Evolutionary conservation across 2,113 vertebrate genomes (phyloP).

Genomic region (Pseudois nayaur): DNA sequence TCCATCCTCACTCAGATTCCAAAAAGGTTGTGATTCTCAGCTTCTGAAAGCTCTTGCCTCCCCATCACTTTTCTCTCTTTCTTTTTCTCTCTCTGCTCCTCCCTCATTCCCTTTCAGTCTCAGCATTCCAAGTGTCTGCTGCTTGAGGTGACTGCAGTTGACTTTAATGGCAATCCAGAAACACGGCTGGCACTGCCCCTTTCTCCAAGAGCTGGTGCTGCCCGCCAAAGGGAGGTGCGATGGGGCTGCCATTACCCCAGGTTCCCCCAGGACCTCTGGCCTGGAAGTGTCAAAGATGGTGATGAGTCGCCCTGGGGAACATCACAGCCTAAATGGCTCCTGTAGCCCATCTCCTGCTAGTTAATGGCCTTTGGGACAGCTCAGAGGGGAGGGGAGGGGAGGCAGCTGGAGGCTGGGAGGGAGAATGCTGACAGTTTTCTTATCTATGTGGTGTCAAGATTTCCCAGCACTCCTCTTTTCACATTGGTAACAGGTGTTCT

Average conservation of each 20-base stretch:
- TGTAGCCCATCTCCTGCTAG: background rate
- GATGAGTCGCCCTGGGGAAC: conserved; percentile 3
- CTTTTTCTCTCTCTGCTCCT: background rate
- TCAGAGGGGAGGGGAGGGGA: background rate
- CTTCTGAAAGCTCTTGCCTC: background rate
- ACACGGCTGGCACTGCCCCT: background rate
- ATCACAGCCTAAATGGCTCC: background rate
- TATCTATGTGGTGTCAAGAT: background rate
- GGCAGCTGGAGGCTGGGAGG: background rate
- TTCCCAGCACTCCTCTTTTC: background rate
- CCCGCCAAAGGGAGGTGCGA: background rate
- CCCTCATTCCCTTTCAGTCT: background rate
- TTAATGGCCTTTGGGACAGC: conserved; percentile 44
- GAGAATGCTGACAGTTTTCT: background rate
- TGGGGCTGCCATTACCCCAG: background rate
- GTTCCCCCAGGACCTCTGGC: background rate
- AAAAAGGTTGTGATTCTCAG: background rate
- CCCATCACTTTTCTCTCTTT: rapidly evolving
- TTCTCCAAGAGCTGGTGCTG: background rate
- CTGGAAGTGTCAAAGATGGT: conserved; percentile 45
- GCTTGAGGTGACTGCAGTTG: background rate
- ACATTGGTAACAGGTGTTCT: background rate
- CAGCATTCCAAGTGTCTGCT: background rate
- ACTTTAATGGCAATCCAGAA: background rate
- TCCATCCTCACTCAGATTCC: background rate